A percentile compares a stretch with the other conserved stretches of the same genome.
phyloP scores from a whole-genome alignment of 2,797 vertebrate species.

The Scolopax bukidnonensis region DNA sequence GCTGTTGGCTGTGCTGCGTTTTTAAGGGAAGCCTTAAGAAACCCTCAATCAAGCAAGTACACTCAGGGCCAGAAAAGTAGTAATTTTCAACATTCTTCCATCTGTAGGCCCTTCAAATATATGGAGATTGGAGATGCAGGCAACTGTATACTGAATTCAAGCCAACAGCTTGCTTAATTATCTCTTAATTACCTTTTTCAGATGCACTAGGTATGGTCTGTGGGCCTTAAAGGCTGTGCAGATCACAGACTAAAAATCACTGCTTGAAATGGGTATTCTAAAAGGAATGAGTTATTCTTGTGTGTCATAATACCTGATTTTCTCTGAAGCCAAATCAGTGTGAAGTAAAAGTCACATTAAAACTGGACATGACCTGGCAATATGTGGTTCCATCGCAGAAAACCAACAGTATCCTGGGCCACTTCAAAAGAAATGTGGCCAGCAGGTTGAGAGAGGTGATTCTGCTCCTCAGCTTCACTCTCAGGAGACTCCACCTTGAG shows the following conservation, averaged over 20 bases:
- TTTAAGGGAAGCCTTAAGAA: too few species aligned
- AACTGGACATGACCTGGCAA: neutral
- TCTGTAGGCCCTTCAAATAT: neutral
- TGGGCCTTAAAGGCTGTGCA: neutral
- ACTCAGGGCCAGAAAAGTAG: neutral
- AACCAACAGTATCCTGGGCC: accelerated
- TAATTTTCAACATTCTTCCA: neutral
- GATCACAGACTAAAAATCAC: neutral
- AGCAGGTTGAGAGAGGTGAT: neutral
- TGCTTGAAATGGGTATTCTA: neutral
- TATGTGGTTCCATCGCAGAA: accelerated
- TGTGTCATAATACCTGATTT: neutral
- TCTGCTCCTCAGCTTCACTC: accelerated
- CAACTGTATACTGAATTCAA: neutral
- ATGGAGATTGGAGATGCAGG: neutral
- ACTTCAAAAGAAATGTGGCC: neutral
- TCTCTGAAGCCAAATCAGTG: neutral
- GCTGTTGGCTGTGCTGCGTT: too few species aligned
- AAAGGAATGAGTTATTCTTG: neutral
- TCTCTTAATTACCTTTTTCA: neutral
- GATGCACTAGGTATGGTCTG: neutral
- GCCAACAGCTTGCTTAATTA: neutral
- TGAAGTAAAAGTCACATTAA: neutral
- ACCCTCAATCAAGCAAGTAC: neutral
- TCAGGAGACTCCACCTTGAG: neutral